A percentile compares a stretch with the other conserved stretches of the same genome.
Conservation (phyloP, 2,113 vertebrate genomes). For the Peucedramus taeniatus region DNA sequence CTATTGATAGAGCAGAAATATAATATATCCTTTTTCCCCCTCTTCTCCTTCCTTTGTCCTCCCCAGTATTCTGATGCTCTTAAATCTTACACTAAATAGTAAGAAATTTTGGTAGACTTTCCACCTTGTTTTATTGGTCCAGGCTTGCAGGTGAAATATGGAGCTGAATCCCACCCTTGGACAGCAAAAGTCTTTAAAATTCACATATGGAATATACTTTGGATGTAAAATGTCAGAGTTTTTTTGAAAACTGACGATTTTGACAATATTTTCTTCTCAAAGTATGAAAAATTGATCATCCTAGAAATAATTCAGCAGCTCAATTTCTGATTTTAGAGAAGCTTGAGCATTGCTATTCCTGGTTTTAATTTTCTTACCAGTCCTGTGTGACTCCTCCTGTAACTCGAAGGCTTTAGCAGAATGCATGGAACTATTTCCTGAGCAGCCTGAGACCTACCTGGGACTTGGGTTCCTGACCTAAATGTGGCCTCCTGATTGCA, state of each 20-base stretch:
- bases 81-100: background rate
- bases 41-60: background rate
- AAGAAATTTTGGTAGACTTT: background rate
- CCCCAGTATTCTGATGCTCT: background rate
- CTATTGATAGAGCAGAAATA: background rate
- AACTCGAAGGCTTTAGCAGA: background rate
- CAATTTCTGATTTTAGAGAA: background rate
- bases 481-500: background rate
- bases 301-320: background rate
- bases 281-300: background rate
- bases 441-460: background rate
- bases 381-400: background rate
- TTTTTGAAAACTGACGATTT: background rate
- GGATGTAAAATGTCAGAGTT: background rate
- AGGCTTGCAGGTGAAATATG: background rate
- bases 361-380: background rate
- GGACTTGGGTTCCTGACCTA: background rate
- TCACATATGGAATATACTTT: background rate
- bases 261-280: background rate
- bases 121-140: background rate
- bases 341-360: background rate
- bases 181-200: background rate
- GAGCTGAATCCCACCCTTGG: background rate
- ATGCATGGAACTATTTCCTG: background rate
- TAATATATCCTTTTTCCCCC: fast-evolving